Conservation (phyloP, 2,888 invertebrate species). For the Oscheius sp. region DNA sequence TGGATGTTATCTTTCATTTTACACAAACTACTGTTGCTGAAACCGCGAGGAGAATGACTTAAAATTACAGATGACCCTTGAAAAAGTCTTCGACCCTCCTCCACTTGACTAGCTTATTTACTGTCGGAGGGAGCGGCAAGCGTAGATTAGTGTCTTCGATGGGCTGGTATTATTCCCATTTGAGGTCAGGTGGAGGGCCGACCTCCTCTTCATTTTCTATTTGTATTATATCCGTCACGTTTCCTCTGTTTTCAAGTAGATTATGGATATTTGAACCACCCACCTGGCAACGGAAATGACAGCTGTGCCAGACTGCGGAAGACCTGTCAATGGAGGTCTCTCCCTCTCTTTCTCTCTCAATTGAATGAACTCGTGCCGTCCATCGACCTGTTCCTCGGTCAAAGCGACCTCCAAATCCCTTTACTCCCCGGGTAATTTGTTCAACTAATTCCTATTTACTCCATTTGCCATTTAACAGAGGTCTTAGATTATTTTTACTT, state of each 20-base stretch:
- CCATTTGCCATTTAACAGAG: no score
- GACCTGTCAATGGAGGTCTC: neutral
- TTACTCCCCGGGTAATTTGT: no score
- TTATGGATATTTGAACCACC: neutral
- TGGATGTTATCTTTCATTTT: neutral
- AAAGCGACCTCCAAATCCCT: no score
- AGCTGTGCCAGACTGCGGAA: neutral
- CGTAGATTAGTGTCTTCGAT: conserved; percentile 17
- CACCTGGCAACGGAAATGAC: conserved; percentile 4
- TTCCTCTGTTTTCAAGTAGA: neutral
- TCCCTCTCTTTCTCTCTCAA: no score
- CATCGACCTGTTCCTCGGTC: no score
- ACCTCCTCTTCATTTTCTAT: neutral
- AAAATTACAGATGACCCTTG: neutral
- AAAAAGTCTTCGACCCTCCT: neutral
- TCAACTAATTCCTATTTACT: no score
- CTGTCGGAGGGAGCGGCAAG: conserved; percentile 8
- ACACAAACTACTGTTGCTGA: neutral
- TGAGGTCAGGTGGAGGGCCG: conserved; percentile 21
- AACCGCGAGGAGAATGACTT: neutral
- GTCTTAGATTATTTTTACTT: no score
- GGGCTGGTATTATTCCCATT: conserved; percentile 10
- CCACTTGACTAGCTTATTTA: conserved; percentile 6
- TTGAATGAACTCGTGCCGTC: no score
- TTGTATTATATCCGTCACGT: neutral